phyloP scores from a whole-genome alignment of 2,797 vertebrate genomes.

The Nannoperca obscura region DNA sequence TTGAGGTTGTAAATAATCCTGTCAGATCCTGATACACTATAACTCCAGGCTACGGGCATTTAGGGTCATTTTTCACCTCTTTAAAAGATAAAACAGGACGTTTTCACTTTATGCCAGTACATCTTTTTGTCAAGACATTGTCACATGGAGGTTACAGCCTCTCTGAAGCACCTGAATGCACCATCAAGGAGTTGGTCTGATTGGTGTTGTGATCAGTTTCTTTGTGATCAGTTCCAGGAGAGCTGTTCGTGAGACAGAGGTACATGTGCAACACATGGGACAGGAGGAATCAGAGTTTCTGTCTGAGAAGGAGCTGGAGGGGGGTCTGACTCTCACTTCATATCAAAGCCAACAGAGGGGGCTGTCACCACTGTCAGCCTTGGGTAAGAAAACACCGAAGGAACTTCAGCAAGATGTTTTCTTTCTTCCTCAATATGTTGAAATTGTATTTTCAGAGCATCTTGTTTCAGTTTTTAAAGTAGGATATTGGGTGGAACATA shows the following conservation, averaged over 20 bases:
- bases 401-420: not conserved
- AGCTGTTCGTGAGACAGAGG: conserved; percentile 71
- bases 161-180: not conserved
- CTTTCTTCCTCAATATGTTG: not conserved
- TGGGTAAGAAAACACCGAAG: conserved; percentile 62
- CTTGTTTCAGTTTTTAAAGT: not conserved
- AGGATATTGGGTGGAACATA: not conserved
- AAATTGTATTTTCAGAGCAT: not conserved
- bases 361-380: conserved; percentile 43
- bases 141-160: not conserved
- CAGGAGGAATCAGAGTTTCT: conserved; percentile 79
- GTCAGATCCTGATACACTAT: conserved; percentile 32
- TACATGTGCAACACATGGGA: conserved; percentile 61
- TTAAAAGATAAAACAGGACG: not conserved
- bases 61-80: conserved; percentile 30
- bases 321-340: conserved; percentile 47
- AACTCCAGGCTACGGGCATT: conserved; percentile 15
- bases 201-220: not conserved
- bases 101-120: not conserved
- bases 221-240: conserved; percentile 58
- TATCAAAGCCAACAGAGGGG: conserved; percentile 52
- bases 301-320: conserved; percentile 60
- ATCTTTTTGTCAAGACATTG: not conserved
- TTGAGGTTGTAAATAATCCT: conserved; percentile 60
- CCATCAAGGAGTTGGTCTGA: not conserved